Evolutionary conservation across 2,888 invertebrate species (phyloP), one percentile per base, ranked within the genome.

Genomic region (Dynastes tityus): DNA sequence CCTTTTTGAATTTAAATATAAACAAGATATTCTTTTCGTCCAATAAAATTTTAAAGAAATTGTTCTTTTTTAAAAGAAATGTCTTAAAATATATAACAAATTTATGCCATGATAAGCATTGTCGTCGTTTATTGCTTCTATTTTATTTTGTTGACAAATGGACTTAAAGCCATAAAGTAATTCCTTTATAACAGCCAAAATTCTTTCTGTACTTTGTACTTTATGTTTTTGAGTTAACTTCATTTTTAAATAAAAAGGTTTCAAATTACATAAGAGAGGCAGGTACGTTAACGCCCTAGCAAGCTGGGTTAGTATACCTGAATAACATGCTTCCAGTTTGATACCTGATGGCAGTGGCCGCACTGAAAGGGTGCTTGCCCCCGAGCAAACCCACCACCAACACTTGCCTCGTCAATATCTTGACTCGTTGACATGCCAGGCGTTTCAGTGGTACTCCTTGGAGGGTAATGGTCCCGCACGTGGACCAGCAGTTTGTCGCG

Each of bases 291-390:
- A 65, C 78, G 70, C 78, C 76, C 70, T 79, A 81, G 84, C 84
- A 84, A 84, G 84, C 83, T 84, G 85, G 80, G 89, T 90, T 90
- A 89, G 89, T 89, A 90, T 92, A 95, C 95, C 94, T 95, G 95
- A 90, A 95, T 95, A 87, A 95, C 95, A 91, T 95, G 95, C 92
- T 95, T 95, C 95, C 95, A 95, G 90, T 95, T 95, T 84, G 95
- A 95, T 87, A 94, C 91, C 90, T 95, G 95, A 89, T 94, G 93
- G 90, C 95, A 95, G 90, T 94, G 94, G 84, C 95, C 95, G 90
- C 95, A 95, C 87, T 94, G 93, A 80, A 90, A 90, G 86, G 92
- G 92, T 88, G 91, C 91, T 87, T 90, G 90, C 87, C 89, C 89
- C 86, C 82, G 81, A 88, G 88, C 85, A 88, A 85, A 86, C 85